These are phyloP conservation scores for Oplegnathus fasciatus DNA, from an alignment of 2,113 vertebrate species.

Conservation along the genomic window DNA sequence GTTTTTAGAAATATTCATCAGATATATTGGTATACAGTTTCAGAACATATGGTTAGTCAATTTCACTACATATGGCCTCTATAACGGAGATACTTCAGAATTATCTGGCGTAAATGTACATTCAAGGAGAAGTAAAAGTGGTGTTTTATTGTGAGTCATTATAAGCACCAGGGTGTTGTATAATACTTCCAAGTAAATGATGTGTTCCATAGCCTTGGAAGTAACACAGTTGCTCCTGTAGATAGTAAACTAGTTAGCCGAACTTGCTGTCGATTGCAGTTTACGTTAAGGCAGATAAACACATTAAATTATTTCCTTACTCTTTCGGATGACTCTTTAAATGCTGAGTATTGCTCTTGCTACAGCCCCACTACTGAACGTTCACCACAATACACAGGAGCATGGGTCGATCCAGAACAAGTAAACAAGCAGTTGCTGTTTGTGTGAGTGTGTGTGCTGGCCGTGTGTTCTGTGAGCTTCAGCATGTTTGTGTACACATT, in stretches of 20 bases:
- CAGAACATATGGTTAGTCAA: slow-evolving; percentile 44
- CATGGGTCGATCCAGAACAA: slow-evolving; percentile 7
- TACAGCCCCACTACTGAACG: not conserved
- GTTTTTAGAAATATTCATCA: slow-evolving; percentile 26
- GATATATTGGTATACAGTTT: slow-evolving; percentile 28
- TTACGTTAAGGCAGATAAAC: not conserved
- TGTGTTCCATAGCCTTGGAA: not conserved
- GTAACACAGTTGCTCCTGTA: not conserved
- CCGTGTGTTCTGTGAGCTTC: slow-evolving; percentile 13
- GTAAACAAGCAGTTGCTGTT: not conserved
- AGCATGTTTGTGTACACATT: slow-evolving; percentile 9
- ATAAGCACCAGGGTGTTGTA: not conserved
- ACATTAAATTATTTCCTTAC: not conserved
- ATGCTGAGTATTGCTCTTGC: not conserved
- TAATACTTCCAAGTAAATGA: not conserved
- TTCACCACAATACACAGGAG: slow-evolving; percentile 8
- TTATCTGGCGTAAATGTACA: not conserved
- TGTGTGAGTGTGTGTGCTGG: slow-evolving; percentile 4
- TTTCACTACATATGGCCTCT: slow-evolving; percentile 38
- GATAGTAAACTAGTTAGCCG: no score
- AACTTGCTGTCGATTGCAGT: not conserved
- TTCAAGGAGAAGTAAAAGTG: slow-evolving; percentile 30
- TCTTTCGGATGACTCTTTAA: not conserved
- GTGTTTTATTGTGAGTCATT: slow-evolving; percentile 39
- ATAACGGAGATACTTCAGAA: slow-evolving; percentile 45